Percentiles rank a stretch among this genome's conserved stretches.
These are phyloP conservation scores for Ceyx cyanopectus DNA, from an alignment of 2,113 vertebrate species.

Conservation along the genomic window DNA sequence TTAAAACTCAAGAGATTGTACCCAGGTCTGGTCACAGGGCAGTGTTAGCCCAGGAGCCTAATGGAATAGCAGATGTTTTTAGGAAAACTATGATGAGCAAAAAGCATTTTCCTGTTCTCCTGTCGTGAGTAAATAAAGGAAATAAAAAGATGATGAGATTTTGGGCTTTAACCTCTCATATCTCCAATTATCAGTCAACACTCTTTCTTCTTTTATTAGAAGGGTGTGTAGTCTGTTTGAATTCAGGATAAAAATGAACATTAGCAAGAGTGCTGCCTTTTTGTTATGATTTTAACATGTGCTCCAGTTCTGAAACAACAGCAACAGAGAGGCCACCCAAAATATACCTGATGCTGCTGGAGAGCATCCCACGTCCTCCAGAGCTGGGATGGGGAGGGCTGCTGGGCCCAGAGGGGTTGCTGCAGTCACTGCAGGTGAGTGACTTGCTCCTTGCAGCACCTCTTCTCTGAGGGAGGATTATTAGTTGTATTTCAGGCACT, in stretches of 20 bases:
- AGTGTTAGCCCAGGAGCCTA: neutral
- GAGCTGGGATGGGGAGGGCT: accelerated
- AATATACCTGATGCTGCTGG: neutral
- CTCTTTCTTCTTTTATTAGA: neutral
- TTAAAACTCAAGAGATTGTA: neutral
- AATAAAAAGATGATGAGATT: neutral
- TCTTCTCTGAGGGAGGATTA: neutral
- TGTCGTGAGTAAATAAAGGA: neutral
- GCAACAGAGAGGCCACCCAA: neutral
- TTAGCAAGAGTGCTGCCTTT: neutral
- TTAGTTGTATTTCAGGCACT: accelerated
- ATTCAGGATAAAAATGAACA: neutral
- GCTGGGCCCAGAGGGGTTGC: neutral
- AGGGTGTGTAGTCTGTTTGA: neutral
- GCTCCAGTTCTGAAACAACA: neutral
- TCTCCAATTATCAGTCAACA: neutral
- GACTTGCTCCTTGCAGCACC: neutral
- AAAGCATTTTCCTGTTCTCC: neutral
- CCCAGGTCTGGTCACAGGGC: neutral
- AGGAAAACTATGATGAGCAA: neutral
- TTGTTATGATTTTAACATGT: neutral
- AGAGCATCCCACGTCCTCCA: neutral
- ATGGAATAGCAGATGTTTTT: neutral
- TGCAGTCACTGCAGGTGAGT: accelerated
- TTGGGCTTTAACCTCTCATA: neutral